Evolutionary conservation across 2,888 invertebrate genomes (phyloP).

Genomic region (Panopea generosa): DNA sequence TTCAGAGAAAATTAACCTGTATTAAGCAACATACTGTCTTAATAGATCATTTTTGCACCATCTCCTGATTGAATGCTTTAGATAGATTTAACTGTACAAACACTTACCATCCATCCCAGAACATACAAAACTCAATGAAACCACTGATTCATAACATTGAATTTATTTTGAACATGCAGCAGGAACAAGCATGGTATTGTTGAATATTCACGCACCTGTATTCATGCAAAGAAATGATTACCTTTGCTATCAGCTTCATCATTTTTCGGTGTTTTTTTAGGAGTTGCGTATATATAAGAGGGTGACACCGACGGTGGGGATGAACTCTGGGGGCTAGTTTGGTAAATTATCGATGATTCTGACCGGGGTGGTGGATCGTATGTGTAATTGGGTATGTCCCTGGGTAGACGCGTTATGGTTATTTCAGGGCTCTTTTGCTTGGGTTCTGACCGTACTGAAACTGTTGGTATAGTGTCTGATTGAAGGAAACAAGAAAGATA

Average conservation of each 20-base stretch:
- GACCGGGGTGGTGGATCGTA: slow-evolving; percentile 34
- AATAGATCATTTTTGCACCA: too few relatives aligned
- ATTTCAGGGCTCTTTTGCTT: slow-evolving; percentile 51
- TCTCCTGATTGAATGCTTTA: too few relatives aligned
- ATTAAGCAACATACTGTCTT: too few relatives aligned
- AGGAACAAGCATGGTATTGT: too few relatives aligned
- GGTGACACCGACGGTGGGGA: slow-evolving; percentile 58
- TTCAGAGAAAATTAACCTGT: too few relatives aligned
- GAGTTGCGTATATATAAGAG: slow-evolving; percentile 48
- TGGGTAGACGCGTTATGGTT: slow-evolving; percentile 44
- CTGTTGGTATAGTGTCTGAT: slow-evolving; percentile 16
- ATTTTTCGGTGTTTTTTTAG: slow-evolving; percentile 37
- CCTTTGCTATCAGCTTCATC: slow-evolving; percentile 2
- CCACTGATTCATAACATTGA: too few relatives aligned
- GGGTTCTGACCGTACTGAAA: slow-evolving; percentile 48
- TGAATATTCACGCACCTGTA: too few relatives aligned
- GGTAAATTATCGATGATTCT: slow-evolving; percentile 51
- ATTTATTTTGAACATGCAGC: too few relatives aligned
- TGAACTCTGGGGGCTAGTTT: slow-evolving; percentile 56
- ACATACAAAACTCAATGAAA: too few relatives aligned
- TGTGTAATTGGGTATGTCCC: slow-evolving; percentile 41
- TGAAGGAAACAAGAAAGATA: not conserved
- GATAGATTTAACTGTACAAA: too few relatives aligned
- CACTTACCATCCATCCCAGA: too few relatives aligned
- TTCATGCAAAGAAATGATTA: too few relatives aligned